Evolutionary conservation across 2,113 vertebrate species (phyloP), one percentile per base, ranked within the genome.

Genomic region (Pseudopodoces humilis): DNA sequence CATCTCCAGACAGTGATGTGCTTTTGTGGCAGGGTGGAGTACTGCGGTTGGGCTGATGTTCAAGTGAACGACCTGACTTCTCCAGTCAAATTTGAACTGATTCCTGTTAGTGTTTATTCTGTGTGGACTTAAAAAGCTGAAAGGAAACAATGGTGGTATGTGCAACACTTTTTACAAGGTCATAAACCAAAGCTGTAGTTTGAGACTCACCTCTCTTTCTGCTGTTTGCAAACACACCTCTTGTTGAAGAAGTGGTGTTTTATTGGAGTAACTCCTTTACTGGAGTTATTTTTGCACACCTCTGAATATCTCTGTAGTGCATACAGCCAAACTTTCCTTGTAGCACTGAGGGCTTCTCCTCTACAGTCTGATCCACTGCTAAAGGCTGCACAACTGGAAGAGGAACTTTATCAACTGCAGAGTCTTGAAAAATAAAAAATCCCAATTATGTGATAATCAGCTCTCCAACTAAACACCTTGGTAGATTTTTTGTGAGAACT

Each of bases 1-100:
- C 7, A 22, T 39, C 46, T 83, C 63, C 52, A 69, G 44, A 24
- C 33, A 46, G 25, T 3, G 23, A 46, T 39, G 47, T 30, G 11
- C 52, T 85, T 64, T 49, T 74, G 22, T 8, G 1, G n/a, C 0
- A 0, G 20, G 22, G 19, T 52, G 63, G 19, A 69, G 27, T 55
- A n/a, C 64, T 84, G 35, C 25, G 22, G 14, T 18, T 50, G 39
- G 44, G 43, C 55, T 65, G 71, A 30, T 49, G 33, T 18, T 79
- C 31, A 59, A 30, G 35, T 53, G 43, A 53, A 58, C 37, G 13
- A 28, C 58, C 35, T 15, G 20, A 44, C 23, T 90, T 47, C 35
- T 81, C 64, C 68, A 49, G 55, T 39, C 43, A 56, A 63, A 92
- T 44, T n/a, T 55, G 44, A 86, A 31, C 25, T 23, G 39, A 37